phyloP scores from a whole-genome alignment of 1,140 invertebrate species.

The Aphaenogaster floridana region DNA sequence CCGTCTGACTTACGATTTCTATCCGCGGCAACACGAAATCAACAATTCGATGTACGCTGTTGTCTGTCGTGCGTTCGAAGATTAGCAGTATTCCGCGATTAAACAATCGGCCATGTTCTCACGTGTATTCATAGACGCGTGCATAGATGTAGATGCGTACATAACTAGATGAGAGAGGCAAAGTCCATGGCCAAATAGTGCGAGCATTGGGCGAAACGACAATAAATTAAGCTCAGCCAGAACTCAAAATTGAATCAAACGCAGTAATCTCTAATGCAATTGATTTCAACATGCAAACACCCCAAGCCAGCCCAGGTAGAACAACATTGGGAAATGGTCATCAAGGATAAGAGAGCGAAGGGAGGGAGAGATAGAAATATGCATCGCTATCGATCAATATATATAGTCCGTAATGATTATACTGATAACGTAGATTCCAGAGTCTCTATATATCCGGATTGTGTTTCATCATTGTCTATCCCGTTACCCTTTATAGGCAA shows the following conservation, averaged over 20 bases:
- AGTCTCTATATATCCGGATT: not conserved
- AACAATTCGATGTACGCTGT: not conserved
- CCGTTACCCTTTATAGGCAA: conserved; percentile 10
- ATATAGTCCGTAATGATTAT: conserved; percentile 52
- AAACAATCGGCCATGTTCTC: conserved; percentile 55
- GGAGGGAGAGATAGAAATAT: conserved; percentile 2
- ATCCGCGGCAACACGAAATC: not conserved
- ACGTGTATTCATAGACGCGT: conserved; percentile 32
- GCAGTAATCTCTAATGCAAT: conserved; percentile 79
- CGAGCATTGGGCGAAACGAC: conserved; percentile 71
- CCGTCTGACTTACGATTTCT: not conserved
- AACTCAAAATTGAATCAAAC: conserved; percentile 81
- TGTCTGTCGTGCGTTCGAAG: not conserved
- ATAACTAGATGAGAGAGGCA: conserved; percentile 55
- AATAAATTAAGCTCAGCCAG: conserved; percentile 80
- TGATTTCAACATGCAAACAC: conserved; percentile 76
- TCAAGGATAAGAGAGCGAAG: conserved; percentile 40
- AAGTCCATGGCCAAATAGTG: conserved; percentile 68
- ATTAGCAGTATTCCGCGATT: conserved; percentile 59
- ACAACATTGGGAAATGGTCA: not conserved
- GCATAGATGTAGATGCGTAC: conserved; percentile 24
- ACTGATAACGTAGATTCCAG: conserved; percentile 37
- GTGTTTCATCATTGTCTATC: conserved; percentile 45
- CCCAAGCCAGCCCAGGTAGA: conserved; percentile 39
- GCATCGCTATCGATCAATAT: conserved; percentile 10